Evolutionary conservation across 2,113 vertebrate genomes (phyloP), one percentile per base, ranked within the genome.

Genomic region (Perognathus longimembris): DNA sequence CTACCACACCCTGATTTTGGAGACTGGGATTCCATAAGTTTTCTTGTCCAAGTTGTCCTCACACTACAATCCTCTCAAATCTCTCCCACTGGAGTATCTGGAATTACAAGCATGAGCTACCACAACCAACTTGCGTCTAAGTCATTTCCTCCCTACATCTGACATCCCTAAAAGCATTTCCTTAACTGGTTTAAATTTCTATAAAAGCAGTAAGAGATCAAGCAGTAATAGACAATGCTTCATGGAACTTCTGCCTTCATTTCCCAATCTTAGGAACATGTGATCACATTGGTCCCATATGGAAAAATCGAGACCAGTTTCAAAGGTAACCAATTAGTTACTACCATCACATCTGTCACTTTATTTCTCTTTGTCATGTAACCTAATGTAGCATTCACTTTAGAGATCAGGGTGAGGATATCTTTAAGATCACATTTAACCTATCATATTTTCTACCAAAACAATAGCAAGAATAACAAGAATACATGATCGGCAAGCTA

Each of bases 101-200:
- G 50, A 15, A 18, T 54, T 14, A 54, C 2, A 54, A 54, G 17
- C 50, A 54, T 18, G 15, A 54, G 17, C 50, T 54, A 15, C 50
- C 50, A 54, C 15, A 54, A 18, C 11, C 50, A 45, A 42, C 42
- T 21, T 69, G 3, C 22, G 2, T 36, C 59, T 24, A 61, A 6
- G 11, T 61, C 59, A 24, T 88, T 87, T 61, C 15, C 36, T 79
- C 21, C 9, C 8, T 28, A 1, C 10, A 32, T 24, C 8, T 17
- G 22, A 63, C 0, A 8, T 6, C 15, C 7, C 7, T 12, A 3
- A 34, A 57, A 85, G 36, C 75, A 88, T 1, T 34, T 42, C 7
- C 89, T 63, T 21, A 63, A 22, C 36, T 80, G 54, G 79, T 74
- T 79, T 40, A 38, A 36, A 86, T 64, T 95, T 70, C 9, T 85